A percentile compares a stretch with the other conserved stretches of the same genome.
phyloP scores from a whole-genome alignment of 2,113 vertebrate genomes.

The Cyanoramphus novaezelandiae region DNA sequence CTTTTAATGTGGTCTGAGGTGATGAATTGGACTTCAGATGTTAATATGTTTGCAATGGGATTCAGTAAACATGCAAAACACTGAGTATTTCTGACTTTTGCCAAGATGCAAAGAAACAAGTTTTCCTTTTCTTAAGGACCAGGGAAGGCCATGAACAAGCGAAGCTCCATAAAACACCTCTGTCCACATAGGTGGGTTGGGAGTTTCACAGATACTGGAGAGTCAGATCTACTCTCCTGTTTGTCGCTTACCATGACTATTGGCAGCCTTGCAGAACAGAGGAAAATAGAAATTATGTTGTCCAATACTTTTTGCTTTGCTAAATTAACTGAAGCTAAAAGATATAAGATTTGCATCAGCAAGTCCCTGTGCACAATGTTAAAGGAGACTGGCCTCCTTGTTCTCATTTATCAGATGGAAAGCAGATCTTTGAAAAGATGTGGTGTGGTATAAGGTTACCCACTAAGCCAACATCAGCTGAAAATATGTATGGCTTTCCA shows the following conservation, averaged over 20 bases:
- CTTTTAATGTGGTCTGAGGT: conserved; percentile 44
- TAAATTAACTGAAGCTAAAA: background rate
- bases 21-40: background rate
- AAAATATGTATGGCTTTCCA: background rate
- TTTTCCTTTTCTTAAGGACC: background rate
- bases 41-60: background rate
- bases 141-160: background rate
- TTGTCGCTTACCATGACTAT: background rate
- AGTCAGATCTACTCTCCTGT: background rate
- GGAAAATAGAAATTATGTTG: background rate
- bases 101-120: background rate
- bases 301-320: background rate
- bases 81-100: background rate
- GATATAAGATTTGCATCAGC: background rate
- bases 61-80: conserved; percentile 12
- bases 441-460: background rate
- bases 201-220: background rate
- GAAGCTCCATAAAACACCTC: background rate
- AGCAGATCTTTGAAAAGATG: background rate
- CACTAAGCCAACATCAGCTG: background rate
- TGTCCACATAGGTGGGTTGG: background rate
- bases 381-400: background rate
- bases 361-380: background rate
- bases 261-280: background rate
- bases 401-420: background rate